Conservation (phyloP, 2,797 vertebrate genomes). For the Thripadectes ignobilis region DNA sequence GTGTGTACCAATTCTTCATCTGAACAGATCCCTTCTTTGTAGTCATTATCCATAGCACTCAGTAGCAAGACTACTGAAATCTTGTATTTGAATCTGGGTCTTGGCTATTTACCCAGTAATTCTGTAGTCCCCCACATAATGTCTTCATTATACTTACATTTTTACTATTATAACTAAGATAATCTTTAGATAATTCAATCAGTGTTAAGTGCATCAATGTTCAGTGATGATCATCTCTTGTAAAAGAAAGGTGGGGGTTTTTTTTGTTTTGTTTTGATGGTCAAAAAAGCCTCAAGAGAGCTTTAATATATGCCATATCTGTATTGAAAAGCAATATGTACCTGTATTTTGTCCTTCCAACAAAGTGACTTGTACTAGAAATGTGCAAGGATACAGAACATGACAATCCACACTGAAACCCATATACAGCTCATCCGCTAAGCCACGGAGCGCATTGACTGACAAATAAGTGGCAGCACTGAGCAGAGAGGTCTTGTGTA, state of each 20-base stretch:
- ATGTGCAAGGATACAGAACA: rapidly evolving
- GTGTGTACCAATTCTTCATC: not conserved
- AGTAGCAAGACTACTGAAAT: not conserved
- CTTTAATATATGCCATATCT: not conserved
- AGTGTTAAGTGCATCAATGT: not conserved
- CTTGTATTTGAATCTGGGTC: not conserved
- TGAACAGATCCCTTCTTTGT: not conserved
- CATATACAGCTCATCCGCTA: not conserved
- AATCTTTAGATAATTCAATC: not conserved
- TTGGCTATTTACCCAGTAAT: not conserved
- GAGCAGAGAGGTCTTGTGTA: not conserved
- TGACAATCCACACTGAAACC: not conserved
- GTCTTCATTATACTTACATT: rapidly evolving
- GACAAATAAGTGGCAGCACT: not conserved
- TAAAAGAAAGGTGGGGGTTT: not conserved
- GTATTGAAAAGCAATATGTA: not conserved
- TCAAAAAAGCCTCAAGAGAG: not conserved
- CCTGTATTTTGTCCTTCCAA: not conserved
- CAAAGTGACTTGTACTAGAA: not conserved
- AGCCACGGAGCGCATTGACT: not conserved
- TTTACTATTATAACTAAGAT: not conserved
- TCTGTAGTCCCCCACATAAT: not conserved
- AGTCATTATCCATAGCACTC: not conserved
- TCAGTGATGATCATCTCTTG: not conserved
- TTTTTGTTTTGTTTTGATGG: not conserved